Base-by-base conservation (phyloP, 2,113 vertebrate species). In the Larimichthys polyactis region DNA sequence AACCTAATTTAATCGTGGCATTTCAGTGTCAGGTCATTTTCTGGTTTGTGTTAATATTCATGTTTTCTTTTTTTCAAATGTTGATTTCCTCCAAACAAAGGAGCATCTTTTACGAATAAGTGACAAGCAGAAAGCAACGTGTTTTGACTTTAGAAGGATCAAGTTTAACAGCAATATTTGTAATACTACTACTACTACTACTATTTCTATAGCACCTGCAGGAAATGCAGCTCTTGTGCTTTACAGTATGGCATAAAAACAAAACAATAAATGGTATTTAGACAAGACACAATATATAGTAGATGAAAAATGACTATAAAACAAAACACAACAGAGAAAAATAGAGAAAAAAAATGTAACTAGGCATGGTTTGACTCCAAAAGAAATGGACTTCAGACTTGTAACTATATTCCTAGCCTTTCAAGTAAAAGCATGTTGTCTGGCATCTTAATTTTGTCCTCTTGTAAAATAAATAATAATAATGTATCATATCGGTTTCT, bases 1-100 rank as follows among this genome's bases (percentile, higher is more conserved):
- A 73, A 55, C 20, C 65, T 67, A 32, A 58, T 73, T 70, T 40
- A 72, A 64, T n/a, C 10, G n/a, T 44, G 20, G 52, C 59, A 43
- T 60, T 68, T 68, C 19, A 14, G 5, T 69, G 55, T 55, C 16
- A 54, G 49, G 16, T 52, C 4, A 19, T 58, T 44, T 67, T 54
- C 11, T 46, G 12, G 36, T 57, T 49, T 22, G 2, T 20, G 2
- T 67, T 54, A 27, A 12, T 60, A 43, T 27, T 62, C 10, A 48
- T n/a, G 22, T 22, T 52, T 29, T 29, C 4, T 29, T 63, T 29
- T 29, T 63, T 64, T 43, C 10, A 76, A 14, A 64, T 75, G 15
- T 46, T 71, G 11, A 14, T 17, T 2, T 52, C 57, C 11, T 27
- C 7, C n/a, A 40, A 76, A 58, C 17, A 57, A 32, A 27, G 4